Evolutionary conservation across 92 coral and sea anemone genomes (phyloP).

Genomic region (Diadumene lineata): DNA sequence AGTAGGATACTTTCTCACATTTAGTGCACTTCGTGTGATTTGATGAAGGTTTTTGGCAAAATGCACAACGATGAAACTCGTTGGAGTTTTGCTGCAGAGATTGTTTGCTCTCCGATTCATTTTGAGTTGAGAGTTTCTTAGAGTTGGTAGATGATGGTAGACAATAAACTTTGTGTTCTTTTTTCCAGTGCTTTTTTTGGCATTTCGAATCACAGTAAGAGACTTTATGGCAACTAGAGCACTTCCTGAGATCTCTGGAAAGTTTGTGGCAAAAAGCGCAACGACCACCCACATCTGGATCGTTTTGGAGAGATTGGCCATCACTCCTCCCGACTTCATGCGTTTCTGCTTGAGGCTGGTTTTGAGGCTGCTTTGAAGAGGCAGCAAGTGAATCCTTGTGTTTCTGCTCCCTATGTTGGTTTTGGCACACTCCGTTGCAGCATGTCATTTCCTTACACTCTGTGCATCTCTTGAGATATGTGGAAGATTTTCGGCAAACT

Average conservation of each 20-base stretch:
- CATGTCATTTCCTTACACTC: conserved; percentile 39
- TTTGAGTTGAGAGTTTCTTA: neutral
- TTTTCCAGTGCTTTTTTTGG: conserved; percentile 22
- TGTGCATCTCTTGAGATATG: conserved; percentile 33
- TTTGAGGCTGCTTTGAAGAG: no score
- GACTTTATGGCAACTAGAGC: conserved; percentile 38
- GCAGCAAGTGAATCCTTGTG: conserved; percentile 3
- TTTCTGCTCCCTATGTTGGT: conserved; percentile 4
- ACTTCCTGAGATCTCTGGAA: conserved; percentile 30
- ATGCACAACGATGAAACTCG: conserved; percentile 18
- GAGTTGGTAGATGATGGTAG: neutral
- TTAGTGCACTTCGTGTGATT: conserved; percentile 35
- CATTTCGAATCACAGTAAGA: conserved; percentile 39
- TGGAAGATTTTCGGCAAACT: conserved; percentile 29
- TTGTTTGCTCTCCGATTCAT: no score
- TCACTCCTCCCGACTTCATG: neutral
- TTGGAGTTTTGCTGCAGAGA: neutral
- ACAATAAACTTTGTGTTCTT: neutral
- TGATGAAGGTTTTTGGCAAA: conserved; percentile 30
- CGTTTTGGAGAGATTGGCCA: neutral
- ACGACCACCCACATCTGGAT: neutral
- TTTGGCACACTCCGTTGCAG: conserved; percentile 44
- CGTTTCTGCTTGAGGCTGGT: no score
- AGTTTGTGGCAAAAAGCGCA: conserved; percentile 38
- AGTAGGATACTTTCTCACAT: conserved; percentile 39